Evolutionary conservation across 2,888 invertebrate genomes (phyloP), one percentile per base, ranked within the genome.

Genomic region (Drosophila heteroneura): DNA sequence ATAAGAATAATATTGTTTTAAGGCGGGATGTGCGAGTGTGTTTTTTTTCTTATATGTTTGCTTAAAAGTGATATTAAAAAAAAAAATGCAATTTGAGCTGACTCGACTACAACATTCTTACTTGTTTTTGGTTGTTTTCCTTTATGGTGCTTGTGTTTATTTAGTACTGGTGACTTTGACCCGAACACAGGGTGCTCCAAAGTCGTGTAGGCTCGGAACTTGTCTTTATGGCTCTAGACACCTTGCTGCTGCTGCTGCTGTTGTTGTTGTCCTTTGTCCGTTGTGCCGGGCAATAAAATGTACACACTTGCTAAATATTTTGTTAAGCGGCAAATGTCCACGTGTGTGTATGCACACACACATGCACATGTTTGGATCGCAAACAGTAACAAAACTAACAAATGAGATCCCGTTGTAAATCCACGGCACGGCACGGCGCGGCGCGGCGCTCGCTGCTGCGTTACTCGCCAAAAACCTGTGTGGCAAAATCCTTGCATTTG

Each of bases 401-500:
- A 77, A 86, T 86, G 82, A 83, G 86, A 82, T 81, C 84, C 83
- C 70, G 75, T 79, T 81, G 74, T 83, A 86, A 86, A 86, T 89
- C 86, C 66, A 26, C 26, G 44, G n/a, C 41, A 10, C 41, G 47
- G 14, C 22, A 7, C 47, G n/a, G 7, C 47, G 47, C 41, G 47
- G 14, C 22, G 22, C 47, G n/a, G 7, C 47, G 47, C 47, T 22
- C 16, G 22, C 47, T 26, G 14, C 16, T 16, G 26, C 16, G 47
- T 9, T 26, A 47, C 9, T 47, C 47, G 59, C 49, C 26, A 51
- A 67, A 75, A 73, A 67, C 59, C 75, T 61, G 78, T 78, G 66
- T 77, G 73, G 72, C 70, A 63, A 89, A 87, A 86, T 89, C 89
- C 84, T 87, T 89, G 77, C 88, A 82, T 89, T 87, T 79, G 80